Conservation (phyloP, 2,888 invertebrate species). For the Lottia scabra region DNA sequence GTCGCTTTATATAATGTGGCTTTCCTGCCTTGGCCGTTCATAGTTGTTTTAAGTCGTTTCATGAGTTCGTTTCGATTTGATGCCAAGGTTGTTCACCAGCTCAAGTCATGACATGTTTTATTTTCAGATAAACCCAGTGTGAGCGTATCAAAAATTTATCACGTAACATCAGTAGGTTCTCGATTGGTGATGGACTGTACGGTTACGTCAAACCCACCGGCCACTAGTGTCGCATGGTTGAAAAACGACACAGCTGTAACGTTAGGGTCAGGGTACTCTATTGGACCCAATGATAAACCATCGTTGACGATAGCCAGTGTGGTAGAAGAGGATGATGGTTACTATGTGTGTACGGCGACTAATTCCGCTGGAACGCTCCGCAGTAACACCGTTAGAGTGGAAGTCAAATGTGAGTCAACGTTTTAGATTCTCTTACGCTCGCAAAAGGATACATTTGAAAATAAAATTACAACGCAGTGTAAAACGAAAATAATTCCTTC, state of each 20-base stretch:
- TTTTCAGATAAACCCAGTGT: not conserved
- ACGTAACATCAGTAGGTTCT: not conserved
- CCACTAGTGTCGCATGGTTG: not conserved
- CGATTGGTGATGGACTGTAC: not conserved
- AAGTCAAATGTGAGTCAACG: not conserved
- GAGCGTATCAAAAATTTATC: not conserved
- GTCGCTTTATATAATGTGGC: too few relatives aligned
- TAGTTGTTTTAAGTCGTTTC: too few relatives aligned
- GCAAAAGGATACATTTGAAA: too few relatives aligned
- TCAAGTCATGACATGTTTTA: not conserved
- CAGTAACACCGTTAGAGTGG: not conserved
- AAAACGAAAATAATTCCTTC: too few relatives aligned
- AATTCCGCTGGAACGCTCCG: not conserved
- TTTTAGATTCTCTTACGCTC: too few relatives aligned
- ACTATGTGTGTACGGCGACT: not conserved
- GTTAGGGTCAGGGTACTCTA: not conserved
- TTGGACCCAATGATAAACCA: not conserved
- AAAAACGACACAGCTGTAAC: not conserved
- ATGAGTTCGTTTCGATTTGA: too few relatives aligned
- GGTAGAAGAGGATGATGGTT: not conserved
- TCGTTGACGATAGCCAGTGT: not conserved
- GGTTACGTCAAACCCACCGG: not conserved
- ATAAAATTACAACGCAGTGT: too few relatives aligned
- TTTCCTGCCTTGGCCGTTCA: too few relatives aligned
- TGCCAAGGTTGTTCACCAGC: too few relatives aligned